Evolutionary conservation across 2,888 invertebrate species (phyloP).

Genomic region (Gymnoscelis rufifasciata): DNA sequence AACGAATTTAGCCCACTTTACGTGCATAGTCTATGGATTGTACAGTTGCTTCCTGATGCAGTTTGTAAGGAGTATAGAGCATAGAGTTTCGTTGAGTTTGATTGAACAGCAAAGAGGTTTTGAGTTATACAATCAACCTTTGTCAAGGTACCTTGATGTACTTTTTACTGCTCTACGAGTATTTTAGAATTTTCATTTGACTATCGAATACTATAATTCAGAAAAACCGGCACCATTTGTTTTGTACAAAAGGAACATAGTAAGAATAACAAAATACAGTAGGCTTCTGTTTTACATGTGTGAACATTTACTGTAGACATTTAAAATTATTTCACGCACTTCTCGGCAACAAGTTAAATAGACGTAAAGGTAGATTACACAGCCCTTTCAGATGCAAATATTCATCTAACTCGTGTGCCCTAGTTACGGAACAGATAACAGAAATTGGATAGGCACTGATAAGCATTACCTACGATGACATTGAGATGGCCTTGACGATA

Average conservation of each 20-base stretch:
- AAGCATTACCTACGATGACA: constrained; percentile 64
- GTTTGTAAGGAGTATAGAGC: not conserved
- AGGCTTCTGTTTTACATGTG: no score
- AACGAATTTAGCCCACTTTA: constrained; percentile 11
- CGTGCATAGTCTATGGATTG: constrained; percentile 1
- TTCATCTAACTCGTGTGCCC: constrained; percentile 51
- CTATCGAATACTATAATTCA: no score
- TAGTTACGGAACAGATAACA: constrained; percentile 59
- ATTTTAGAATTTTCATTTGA: no score
- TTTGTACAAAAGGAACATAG: no score
- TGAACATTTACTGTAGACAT: no score
- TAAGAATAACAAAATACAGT: no score
- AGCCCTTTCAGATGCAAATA: constrained; percentile 38
- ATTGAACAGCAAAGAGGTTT: no score
- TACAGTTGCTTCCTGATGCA: constrained; percentile 1
- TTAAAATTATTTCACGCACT: not conserved
- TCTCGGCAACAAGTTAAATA: constrained; percentile 2
- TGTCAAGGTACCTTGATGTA: no score
- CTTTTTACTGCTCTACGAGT: no score
- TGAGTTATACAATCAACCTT: no score
- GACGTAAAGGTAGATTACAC: constrained; percentile 6
- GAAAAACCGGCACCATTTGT: no score
- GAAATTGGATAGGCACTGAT: constrained; percentile 65
- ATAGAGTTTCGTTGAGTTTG: not conserved
- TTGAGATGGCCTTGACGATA: constrained; percentile 59